Conservation (phyloP, 2,797 vertebrate genomes). For the Parauchenoglanis punctatus region DNA sequence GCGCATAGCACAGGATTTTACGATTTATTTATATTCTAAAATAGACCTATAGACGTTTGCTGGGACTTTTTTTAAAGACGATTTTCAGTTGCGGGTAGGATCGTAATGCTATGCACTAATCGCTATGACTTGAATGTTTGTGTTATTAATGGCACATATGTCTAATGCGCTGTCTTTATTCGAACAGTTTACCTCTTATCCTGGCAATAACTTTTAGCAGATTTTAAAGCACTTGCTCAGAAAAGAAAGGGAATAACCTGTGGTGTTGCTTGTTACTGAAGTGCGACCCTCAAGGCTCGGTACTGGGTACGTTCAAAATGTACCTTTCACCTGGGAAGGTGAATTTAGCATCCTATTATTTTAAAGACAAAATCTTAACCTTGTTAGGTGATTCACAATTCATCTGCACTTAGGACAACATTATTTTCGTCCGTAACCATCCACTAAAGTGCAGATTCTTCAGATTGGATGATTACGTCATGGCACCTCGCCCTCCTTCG, state of each 20-base stretch:
- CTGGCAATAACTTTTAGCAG: conserved; percentile 68
- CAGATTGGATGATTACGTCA: not conserved
- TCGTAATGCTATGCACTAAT: conserved; percentile 35
- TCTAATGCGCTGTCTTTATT: conserved; percentile 57
- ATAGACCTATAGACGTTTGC: conserved; percentile 42
- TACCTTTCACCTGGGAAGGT: not conserved
- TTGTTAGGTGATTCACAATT: not conserved
- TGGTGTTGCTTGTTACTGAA: not conserved
- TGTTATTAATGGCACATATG: not conserved
- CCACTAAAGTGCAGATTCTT: not conserved
- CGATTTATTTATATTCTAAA: not conserved
- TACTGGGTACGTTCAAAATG: not conserved
- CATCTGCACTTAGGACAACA: not conserved
- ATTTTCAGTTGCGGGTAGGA: conserved; percentile 38
- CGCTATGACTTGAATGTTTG: conserved; percentile 10
- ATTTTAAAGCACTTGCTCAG: conserved; percentile 29
- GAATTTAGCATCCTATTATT: not conserved
- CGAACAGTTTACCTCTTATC: conserved; percentile 53
- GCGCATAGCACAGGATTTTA: conserved; percentile 58
- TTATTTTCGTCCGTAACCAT: not conserved
- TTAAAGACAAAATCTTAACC: not conserved
- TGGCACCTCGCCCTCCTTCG: not conserved
- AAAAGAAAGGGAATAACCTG: not conserved
- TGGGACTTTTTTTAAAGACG: conserved; percentile 44
- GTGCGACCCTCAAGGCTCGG: conserved; percentile 2